Evolutionary conservation across 2,888 invertebrate genomes (phyloP).

Genomic region (Aquatica leii): DNA sequence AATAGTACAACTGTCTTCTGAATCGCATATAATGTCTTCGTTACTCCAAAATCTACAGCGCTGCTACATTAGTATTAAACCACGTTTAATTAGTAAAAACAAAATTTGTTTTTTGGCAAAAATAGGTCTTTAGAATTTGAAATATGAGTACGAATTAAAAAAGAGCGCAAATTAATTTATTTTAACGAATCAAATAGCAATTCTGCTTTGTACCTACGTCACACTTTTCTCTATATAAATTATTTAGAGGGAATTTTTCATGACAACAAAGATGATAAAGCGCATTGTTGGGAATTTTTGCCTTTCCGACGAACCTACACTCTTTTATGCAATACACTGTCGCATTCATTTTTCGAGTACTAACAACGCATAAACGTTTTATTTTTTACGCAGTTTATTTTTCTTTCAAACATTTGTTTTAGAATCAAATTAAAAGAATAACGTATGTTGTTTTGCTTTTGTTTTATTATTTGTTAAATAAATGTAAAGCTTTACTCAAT

Average conservation of each 20-base stretch:
- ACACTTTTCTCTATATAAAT: constrained; percentile 23
- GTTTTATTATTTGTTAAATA: too few relatives aligned
- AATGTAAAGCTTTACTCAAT: too few relatives aligned
- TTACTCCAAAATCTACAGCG: constrained; percentile 22
- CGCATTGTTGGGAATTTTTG: constrained; percentile 31
- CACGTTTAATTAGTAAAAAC: too few relatives aligned
- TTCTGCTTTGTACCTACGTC: neutral
- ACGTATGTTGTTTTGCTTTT: too few relatives aligned
- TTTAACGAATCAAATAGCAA: neutral
- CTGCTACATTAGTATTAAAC: too few relatives aligned
- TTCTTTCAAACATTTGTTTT: too few relatives aligned
- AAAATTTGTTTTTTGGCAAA: neutral
- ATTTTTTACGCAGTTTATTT: constrained; percentile 2
- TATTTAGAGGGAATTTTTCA: constrained; percentile 29
- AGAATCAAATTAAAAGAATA: too few relatives aligned
- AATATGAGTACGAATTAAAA: too few relatives aligned
- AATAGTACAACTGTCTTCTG: constrained; percentile 26
- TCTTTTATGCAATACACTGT: constrained; percentile 25
- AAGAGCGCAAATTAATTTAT: neutral
- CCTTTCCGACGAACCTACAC: constrained; percentile 32
- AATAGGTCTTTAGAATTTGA: neutral
- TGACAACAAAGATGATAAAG: constrained; percentile 34
- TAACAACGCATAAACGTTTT: constrained; percentile 17
- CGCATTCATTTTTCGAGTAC: constrained; percentile 19
- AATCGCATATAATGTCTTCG: constrained; percentile 26